These are phyloP conservation scores for Smutsia gigantea DNA, from an alignment of 2,797 vertebrate genomes.

Conservation along the genomic window DNA sequence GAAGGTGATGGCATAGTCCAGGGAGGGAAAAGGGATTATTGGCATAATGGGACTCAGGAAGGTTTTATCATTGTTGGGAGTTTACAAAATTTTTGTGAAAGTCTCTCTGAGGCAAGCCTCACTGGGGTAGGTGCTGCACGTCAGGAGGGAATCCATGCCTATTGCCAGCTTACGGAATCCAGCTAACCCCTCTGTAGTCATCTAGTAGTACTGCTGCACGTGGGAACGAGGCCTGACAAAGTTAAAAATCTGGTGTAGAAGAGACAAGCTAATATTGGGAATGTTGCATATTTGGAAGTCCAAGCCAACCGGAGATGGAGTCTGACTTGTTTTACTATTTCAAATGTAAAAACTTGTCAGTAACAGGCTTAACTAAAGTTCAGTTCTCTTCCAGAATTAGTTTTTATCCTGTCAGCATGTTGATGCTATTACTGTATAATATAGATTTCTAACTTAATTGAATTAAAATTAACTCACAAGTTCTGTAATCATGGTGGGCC, in stretches of 20 bases:
- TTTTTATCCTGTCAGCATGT: not conserved
- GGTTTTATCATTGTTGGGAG: not conserved
- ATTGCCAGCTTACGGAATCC: not conserved
- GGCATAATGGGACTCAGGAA: not conserved
- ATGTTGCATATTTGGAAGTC: not conserved
- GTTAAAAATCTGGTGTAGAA: not conserved
- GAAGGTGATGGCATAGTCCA: not conserved
- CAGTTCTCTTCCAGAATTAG: not conserved
- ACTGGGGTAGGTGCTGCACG: not conserved
- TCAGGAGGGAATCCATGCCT: not conserved
- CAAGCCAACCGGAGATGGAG: not conserved
- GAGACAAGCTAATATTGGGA: not conserved
- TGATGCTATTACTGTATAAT: not conserved
- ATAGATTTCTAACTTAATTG: conserved; percentile 11
- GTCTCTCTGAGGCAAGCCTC: not conserved
- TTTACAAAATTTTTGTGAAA: not conserved
- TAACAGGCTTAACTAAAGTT: not conserved
- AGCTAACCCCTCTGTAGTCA: not conserved
- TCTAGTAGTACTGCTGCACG: not conserved
- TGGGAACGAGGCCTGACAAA: not conserved
- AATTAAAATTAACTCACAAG: conserved; percentile 90
- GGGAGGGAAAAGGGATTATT: not conserved
- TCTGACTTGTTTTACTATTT: conserved; percentile 16
- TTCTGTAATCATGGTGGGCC: conserved; percentile 99
- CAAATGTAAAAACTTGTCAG: not conserved